Evolutionary conservation across 2,888 invertebrate species (phyloP).

Genomic region (Amblyjoppa fuscipennis): DNA sequence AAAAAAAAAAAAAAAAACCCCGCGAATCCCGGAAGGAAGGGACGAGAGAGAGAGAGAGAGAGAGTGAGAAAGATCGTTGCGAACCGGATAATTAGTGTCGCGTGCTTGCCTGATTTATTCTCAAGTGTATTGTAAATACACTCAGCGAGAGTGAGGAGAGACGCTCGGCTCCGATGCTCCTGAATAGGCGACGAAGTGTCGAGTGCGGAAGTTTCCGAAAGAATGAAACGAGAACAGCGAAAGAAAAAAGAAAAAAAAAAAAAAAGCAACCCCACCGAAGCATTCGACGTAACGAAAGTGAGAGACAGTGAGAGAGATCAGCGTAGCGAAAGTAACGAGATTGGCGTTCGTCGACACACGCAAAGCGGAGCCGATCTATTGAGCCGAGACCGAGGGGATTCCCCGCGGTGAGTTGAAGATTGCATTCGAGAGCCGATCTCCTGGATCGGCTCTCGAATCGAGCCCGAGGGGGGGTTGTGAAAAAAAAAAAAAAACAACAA

Average conservation of each 20-base stretch:
- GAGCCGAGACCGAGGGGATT: slow-evolving; percentile 33
- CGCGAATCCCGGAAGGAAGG: neutral
- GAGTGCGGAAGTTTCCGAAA: neutral
- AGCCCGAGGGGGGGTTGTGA: neutral
- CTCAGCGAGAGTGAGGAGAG: slow-evolving; percentile 2
- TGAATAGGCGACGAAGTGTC: slow-evolving; percentile 14
- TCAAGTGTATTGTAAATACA: slow-evolving; percentile 44
- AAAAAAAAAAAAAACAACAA: slow-evolving; percentile 10
- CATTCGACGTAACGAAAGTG: slow-evolving; percentile 23
- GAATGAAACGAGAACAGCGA: neutral
- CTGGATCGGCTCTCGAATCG: slow-evolving; percentile 15
- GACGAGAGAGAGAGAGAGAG: neutral
- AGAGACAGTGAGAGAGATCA: slow-evolving; percentile 56
- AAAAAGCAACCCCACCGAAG: slow-evolving; percentile 37
- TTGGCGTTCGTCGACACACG: slow-evolving; percentile 37
- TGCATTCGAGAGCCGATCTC: slow-evolving; percentile 31
- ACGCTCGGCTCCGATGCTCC: neutral
- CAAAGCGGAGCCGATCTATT: slow-evolving; percentile 7
- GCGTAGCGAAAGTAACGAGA: slow-evolving; percentile 55
- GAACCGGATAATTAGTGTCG: slow-evolving; percentile 53
- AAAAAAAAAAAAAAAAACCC: neutral
- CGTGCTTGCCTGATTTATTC: slow-evolving; percentile 53
- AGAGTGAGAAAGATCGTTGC: neutral
- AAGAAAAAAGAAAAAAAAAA: slow-evolving; percentile 25
- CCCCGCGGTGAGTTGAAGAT: slow-evolving; percentile 30